Evolutionary conservation across 2,888 invertebrate genomes (phyloP).

Genomic region (Chirona hameri): DNA sequence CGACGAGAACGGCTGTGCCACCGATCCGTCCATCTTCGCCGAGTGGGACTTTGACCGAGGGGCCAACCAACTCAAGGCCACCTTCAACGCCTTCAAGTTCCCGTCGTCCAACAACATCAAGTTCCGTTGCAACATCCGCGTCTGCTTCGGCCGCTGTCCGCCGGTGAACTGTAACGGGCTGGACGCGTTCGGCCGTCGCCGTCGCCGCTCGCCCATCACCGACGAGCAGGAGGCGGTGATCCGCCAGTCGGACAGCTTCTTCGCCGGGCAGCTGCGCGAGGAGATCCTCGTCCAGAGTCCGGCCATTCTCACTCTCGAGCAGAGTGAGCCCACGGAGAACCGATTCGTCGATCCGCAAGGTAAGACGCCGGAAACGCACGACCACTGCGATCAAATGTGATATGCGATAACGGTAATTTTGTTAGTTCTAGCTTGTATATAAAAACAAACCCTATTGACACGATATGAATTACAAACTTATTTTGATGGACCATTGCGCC

Average conservation of each 20-base stretch:
- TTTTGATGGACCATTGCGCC: too few species aligned
- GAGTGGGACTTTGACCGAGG: slow-evolving; percentile 89
- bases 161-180: slow-evolving; percentile 89
- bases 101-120: slow-evolving; percentile 88
- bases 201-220: slow-evolving; percentile 49
- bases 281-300: slow-evolving; percentile 91
- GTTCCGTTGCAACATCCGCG: slow-evolving; percentile 92
- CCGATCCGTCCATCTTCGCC: slow-evolving; percentile 85
- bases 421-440: too few species aligned
- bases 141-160: slow-evolving; percentile 92
- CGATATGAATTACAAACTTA: too few species aligned
- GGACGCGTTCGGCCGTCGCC: slow-evolving; percentile 81
- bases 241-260: slow-evolving; percentile 57
- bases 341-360: slow-evolving; percentile 74
- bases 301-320: slow-evolving; percentile 80
- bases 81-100: slow-evolving; percentile 92
- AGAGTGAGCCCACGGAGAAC: slow-evolving; percentile 63
- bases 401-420: too few species aligned
- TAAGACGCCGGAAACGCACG: slow-evolving; percentile 47
- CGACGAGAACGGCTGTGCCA: slow-evolving; percentile 89
- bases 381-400: too few species aligned
- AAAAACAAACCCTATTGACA: too few species aligned
- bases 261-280: slow-evolving; percentile 79
- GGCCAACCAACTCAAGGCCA: slow-evolving; percentile 76
- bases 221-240: slow-evolving; percentile 48